phyloP scores from a whole-genome alignment of 2,113 vertebrate species.

The Desmodus rotundus region DNA sequence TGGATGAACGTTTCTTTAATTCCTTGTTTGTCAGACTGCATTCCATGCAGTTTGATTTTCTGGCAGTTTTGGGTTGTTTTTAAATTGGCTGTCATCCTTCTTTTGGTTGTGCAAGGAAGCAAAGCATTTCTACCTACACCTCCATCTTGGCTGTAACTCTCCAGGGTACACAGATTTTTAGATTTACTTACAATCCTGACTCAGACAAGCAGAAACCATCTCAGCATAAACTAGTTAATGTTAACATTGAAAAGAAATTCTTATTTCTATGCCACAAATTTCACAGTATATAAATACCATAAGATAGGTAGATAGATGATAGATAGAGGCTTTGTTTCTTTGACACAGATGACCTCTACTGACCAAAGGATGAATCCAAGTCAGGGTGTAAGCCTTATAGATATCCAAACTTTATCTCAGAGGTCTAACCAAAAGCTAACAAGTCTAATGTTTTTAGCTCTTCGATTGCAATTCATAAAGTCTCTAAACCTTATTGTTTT shows the following conservation, averaged over 20 bases:
- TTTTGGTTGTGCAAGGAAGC: too few species aligned
- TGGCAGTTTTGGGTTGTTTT: too few species aligned
- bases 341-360: conserved; percentile 12
- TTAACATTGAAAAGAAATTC: conserved; percentile 21
- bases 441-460: background rate
- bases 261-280: background rate
- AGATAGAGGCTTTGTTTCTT: background rate
- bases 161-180: background rate
- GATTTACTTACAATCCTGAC: conserved; percentile 8
- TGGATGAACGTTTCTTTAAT: too few species aligned
- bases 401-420: background rate
- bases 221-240: background rate
- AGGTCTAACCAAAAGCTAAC: background rate
- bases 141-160: too few species aligned
- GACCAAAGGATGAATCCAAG: conserved; percentile 23
- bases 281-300: background rate
- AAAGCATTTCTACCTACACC: too few species aligned
- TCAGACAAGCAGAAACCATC: background rate
- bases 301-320: background rate
- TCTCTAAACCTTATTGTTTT: background rate
- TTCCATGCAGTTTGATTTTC: too few species aligned
- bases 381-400: background rate
- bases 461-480: background rate
- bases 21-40: too few species aligned
- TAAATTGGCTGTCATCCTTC: too few species aligned